Conservation (phyloP, 2,113 vertebrate species). For the Bombycilla garrulus region DNA sequence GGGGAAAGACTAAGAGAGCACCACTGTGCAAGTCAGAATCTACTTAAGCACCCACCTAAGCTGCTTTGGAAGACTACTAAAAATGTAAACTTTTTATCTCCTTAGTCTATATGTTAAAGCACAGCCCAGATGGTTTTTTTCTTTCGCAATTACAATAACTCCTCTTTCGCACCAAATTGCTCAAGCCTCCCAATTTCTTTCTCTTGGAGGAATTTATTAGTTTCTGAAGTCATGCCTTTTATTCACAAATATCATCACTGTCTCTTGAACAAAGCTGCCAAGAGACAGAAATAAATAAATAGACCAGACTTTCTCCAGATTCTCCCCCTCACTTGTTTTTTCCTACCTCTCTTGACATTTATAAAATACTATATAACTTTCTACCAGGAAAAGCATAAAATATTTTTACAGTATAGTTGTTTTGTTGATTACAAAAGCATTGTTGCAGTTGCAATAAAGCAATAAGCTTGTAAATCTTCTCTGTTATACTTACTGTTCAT, state of each 20-base stretch:
- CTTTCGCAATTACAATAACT: background rate
- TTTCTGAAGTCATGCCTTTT: background rate
- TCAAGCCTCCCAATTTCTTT: background rate
- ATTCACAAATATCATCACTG: background rate
- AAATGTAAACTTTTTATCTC: background rate
- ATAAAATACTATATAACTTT: slow-evolving; percentile 40
- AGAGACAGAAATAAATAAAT: background rate
- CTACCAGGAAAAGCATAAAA: slow-evolving; percentile 14
- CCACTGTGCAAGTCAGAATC: background rate
- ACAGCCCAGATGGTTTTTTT: background rate
- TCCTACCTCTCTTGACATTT: background rate
- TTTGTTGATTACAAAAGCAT: slow-evolving; percentile 43
- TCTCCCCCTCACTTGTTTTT: background rate
- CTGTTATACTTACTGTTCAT: slow-evolving; percentile 12
- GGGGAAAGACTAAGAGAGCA: background rate
- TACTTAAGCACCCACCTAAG: background rate
- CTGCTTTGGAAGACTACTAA: background rate
- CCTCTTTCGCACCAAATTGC: background rate
- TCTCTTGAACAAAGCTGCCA: background rate
- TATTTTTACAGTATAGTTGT: slow-evolving; percentile 1
- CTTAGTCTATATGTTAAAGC: background rate
- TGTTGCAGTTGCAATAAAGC: background rate
- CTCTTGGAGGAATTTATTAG: background rate
- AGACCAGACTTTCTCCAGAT: background rate
- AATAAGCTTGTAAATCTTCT: slow-evolving; percentile 37